Base-by-base conservation (phyloP, 1,140 invertebrate genomes). In the Lethrus apterus region DNA sequence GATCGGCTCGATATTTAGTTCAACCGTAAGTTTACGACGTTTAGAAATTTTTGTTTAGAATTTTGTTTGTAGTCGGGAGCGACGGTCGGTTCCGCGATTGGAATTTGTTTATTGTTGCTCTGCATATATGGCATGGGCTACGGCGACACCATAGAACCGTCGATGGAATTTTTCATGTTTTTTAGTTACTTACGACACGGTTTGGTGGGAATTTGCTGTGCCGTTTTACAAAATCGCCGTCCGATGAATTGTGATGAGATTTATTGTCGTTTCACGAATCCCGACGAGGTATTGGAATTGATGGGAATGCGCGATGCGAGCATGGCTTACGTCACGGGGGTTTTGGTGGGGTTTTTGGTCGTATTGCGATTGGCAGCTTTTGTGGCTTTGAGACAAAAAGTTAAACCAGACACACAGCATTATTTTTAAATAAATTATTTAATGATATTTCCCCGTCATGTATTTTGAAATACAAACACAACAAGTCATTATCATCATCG, bases 161-260 rank as follows among this genome's bases (percentile, higher is more conserved):
- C 76, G 35, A 71, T 79, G 54, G 65, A 71, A 46, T 71, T 73
- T 52, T 51, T 80, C 2, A 76, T 77, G 48, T 70, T 73, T 48
- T 50, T 73, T 4, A 76, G 73, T 7, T 81, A 76, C 53, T 58
- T 79, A 11, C 65, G 78, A 55, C 77, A 74, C 52, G 67, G 70
- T 4, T 66, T 79, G 47, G 75, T 78, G 36, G 67, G 74, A 3
- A 59, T 71, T 3, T 59, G 76, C 9, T 67, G 69, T 15, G 64
- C 72, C 2, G 62, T 80, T n/a, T 79, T 78, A 56, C 68, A 70
- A 2, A 34, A 73, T n/a, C 56, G 73, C 17, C 29, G 41, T 1
- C 47, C 52, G 0, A 52, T 75, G 62, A 57, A 70, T 0, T 76
- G 74, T 46, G 58, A 64, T 0, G 74, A 79, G 49, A 54, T 76